Evolutionary conservation across 2,797 vertebrate genomes (phyloP).

Genomic region (Aldrovandia affinis): DNA sequence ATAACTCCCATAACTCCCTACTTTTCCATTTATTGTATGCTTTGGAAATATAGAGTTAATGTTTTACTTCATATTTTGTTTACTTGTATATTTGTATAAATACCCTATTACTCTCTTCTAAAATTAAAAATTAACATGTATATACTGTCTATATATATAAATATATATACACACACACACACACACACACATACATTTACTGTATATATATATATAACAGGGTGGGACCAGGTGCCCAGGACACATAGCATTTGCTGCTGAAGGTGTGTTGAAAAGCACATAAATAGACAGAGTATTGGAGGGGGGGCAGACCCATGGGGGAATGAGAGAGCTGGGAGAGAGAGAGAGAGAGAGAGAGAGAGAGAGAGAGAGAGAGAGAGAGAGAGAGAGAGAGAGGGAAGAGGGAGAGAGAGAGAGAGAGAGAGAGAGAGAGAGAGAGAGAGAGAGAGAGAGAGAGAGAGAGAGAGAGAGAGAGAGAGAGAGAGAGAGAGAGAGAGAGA

Average conservation of each 20-base stretch:
- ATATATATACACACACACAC: too few species aligned
- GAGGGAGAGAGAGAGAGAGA: slow-evolving; percentile 31
- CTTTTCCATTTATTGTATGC: not conserved
- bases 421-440: too few species aligned
- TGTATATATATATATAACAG: slow-evolving; percentile 33
- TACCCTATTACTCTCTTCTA: not conserved
- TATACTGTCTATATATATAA: too few species aligned
- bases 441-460: too few species aligned
- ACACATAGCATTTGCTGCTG: slow-evolving; percentile 50
- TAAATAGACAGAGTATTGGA: not conserved
- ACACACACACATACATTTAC: too few species aligned
- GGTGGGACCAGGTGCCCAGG: slow-evolving; percentile 36
- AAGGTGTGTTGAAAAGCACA: slow-evolving; percentile 35
- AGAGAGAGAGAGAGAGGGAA: slow-evolving; percentile 36
- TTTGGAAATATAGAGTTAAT: not conserved
- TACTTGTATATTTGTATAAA: not conserved
- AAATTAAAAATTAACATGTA: too few species aligned
- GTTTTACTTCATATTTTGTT: not conserved
- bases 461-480: not conserved
- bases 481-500: not conserved
- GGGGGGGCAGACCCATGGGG: not conserved
- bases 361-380: slow-evolving; percentile 25
- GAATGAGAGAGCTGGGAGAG: too few species aligned
- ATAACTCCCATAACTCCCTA: too few species aligned
- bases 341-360: slow-evolving; percentile 32